Percentiles rank a stretch among this genome's conserved stretches.
These are phyloP conservation scores for Pollenia labialis DNA, from an alignment of 2,888 invertebrate genomes.

Conservation along the genomic window DNA sequence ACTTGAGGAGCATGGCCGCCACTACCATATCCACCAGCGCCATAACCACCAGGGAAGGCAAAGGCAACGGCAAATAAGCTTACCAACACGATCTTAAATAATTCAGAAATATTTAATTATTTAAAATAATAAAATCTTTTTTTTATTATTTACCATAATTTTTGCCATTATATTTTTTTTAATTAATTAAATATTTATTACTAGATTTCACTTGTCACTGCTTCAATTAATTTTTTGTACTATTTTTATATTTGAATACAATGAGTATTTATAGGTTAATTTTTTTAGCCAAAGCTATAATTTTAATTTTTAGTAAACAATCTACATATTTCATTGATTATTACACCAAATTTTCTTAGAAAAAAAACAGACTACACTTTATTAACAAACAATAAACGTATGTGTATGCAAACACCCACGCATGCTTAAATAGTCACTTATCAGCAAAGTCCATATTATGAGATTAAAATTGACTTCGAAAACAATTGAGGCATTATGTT, in stretches of 20 bases:
- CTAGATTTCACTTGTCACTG: conserved; percentile 13
- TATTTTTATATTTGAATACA: background rate
- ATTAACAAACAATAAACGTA: no score
- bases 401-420: no score
- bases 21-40: conserved; percentile 22
- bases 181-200: background rate
- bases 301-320: no score
- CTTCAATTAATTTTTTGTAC: background rate
- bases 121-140: background rate
- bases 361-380: background rate
- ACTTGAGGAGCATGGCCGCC: background rate
- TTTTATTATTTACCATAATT: conserved; percentile 46
- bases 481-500: background rate
- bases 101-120: background rate
- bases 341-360: background rate
- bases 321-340: no score
- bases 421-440: background rate
- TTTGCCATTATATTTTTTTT: conserved; percentile 38
- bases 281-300: background rate
- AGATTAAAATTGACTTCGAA: conserved; percentile 13
- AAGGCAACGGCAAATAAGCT: conserved; percentile 69
- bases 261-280: conserved; percentile 36
- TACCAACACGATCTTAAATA: conserved; percentile 73
- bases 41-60: conserved; percentile 71
- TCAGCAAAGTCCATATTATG: conserved; percentile 7